phyloP scores from a whole-genome alignment of 1,140 invertebrate genomes.

The Zaprionus taronus region DNA sequence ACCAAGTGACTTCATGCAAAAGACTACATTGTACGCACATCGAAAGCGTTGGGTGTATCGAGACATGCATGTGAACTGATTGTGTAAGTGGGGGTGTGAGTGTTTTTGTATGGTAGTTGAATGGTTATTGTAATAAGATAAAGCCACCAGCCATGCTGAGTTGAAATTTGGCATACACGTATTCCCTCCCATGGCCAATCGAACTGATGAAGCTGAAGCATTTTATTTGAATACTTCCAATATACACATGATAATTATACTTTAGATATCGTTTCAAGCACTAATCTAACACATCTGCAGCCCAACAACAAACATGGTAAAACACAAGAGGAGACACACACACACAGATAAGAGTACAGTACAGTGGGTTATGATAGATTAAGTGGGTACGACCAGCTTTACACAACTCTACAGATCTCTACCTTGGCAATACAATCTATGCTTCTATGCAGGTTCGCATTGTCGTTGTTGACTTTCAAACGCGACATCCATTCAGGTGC shows the following conservation, averaged over 20 bases:
- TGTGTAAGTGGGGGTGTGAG: conserved; percentile 29
- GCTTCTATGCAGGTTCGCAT: conserved; percentile 87
- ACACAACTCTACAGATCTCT: conserved; percentile 48
- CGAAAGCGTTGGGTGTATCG: conserved; percentile 46
- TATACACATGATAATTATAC: conserved; percentile 5
- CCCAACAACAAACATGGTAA: conserved; percentile 49
- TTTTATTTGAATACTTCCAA: neutral
- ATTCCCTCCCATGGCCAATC: neutral
- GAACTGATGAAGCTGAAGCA: conserved; percentile 14
- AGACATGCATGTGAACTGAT: conserved; percentile 52
- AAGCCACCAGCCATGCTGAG: conserved; percentile 2
- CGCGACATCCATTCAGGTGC: conserved; percentile 88
- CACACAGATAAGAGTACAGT: conserved; percentile 12
- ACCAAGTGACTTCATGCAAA: neutral
- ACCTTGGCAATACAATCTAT: conserved; percentile 89
- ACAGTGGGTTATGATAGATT: conserved; percentile 29
- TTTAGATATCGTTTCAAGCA: neutral
- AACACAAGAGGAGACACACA: conserved; percentile 34
- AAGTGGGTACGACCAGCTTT: conserved; percentile 6
- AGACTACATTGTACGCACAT: conserved; percentile 44
- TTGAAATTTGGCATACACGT: neutral
- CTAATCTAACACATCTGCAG: neutral
- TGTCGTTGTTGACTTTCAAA: conserved; percentile 86
- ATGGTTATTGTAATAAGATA: neutral
- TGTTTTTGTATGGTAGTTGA: too few species aligned